Conservation (phyloP, 2,113 vertebrate genomes). For the Caranx melampygus region DNA sequence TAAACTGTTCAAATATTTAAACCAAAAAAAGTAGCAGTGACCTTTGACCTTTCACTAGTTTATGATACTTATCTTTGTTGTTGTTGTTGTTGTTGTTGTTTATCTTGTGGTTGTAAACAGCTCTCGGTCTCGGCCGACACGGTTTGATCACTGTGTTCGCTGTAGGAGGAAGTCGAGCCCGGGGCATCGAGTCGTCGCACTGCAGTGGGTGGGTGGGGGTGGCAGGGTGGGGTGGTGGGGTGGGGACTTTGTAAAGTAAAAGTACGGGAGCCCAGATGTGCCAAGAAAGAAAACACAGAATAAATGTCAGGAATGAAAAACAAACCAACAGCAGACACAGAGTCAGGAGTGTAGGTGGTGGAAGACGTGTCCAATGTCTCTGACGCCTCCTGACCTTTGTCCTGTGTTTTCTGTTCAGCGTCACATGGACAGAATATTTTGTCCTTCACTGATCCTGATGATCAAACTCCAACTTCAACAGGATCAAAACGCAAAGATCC, state of each 20-base stretch:
- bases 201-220: constrained; percentile 20
- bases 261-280: neutral
- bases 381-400: too few relatives aligned
- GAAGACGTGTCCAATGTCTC: too few relatives aligned
- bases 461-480: too few relatives aligned
- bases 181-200: constrained; percentile 25
- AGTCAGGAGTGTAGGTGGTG: too few relatives aligned
- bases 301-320: neutral
- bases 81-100: constrained; percentile 5
- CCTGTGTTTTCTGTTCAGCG: too few relatives aligned
- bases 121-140: constrained; percentile 35
- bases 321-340: too few relatives aligned
- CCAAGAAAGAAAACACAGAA: neutral
- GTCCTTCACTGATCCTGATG: too few relatives aligned
- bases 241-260: fast-evolving
- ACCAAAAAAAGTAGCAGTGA: constrained; percentile 78
- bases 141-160: constrained; percentile 19
- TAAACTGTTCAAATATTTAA: constrained; percentile 78
- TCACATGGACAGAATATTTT: too few relatives aligned
- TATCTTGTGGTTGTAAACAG: constrained; percentile 25
- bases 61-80: constrained; percentile 39
- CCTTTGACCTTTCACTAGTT: constrained; percentile 65
- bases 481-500: too few relatives aligned
- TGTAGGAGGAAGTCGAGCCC: constrained; percentile 31
- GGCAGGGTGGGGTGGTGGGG: neutral